These are phyloP conservation scores for Sus scrofa DNA, from an alignment of 2,113 vertebrate species.

Conservation along the genomic window T2T-Sscrofa CM000823.6:36620501-36621000, in stretches of 20 bases:
- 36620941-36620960: background rate
- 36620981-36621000: background rate
- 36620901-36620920: background rate
- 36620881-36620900: background rate
- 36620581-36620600: background rate
- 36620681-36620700: background rate
- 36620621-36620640: background rate
- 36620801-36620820: background rate
- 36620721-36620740: background rate
- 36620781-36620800: background rate
- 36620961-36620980: background rate
- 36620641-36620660: background rate
- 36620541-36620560: background rate
- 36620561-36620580: background rate
- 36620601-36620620: background rate
- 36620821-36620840: background rate
- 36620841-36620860: background rate
- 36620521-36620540: background rate
- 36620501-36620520: too few relatives aligned
- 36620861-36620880: background rate
- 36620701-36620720: background rate
- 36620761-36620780: background rate
- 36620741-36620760: background rate
- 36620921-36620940: background rate
- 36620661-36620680: slow-evolving; percentile 19